A percentile compares a stretch with the other conserved stretches of the same genome.
phyloP scores from a whole-genome alignment of 2,113 vertebrate genomes.

The Enhydra lutris region DNA sequence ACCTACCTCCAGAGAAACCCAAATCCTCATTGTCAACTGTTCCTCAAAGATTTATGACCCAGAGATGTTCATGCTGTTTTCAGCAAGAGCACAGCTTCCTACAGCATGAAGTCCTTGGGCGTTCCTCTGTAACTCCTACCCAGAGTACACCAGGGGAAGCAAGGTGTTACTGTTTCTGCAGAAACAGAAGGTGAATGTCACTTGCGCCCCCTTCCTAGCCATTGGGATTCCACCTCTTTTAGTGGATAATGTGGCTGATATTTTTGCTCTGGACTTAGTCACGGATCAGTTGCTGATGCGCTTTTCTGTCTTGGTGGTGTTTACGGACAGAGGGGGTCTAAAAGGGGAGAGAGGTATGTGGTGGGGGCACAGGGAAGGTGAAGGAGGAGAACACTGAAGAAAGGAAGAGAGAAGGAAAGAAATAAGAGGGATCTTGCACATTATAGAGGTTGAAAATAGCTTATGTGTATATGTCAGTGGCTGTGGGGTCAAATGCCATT shows the following conservation, averaged over 20 bases:
- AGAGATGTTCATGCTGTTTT: not conserved
- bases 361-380: not conserved
- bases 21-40: not conserved
- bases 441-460: too few relatives aligned
- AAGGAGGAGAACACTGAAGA: not conserved
- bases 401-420: not conserved
- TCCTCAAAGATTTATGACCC: slow-evolving; percentile 20
- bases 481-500: not conserved
- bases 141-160: not conserved
- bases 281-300: not conserved
- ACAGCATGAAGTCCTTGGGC: not conserved
- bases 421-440: not conserved
- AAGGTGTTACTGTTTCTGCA: not conserved
- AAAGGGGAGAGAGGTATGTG: not conserved
- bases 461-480: not conserved
- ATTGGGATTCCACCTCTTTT: not conserved
- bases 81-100: not conserved
- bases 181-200: not conserved
- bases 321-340: not conserved
- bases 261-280: not conserved
- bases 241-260: not conserved
- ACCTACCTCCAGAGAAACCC: not conserved
- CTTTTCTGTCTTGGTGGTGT: not conserved
- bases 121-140: not conserved
- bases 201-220: too few relatives aligned